Conservation (phyloP, 2,888 invertebrate genomes). For the Epinotia brunnichana region DNA sequence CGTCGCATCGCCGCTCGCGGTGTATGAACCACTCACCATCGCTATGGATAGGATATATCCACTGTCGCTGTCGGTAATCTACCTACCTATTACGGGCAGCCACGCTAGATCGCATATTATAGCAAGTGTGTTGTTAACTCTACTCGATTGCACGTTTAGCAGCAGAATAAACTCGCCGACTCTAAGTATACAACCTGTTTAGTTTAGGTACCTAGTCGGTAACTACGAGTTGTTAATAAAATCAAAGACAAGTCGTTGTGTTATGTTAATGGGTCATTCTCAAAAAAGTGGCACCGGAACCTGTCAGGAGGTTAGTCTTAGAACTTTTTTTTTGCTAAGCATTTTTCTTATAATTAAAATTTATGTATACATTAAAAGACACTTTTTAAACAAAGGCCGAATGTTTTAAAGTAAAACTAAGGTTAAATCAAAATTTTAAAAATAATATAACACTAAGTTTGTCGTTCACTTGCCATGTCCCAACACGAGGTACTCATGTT, state of each 20-base stretch:
- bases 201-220: neutral
- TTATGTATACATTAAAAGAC: no score
- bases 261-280: no score
- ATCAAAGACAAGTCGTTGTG: conserved; percentile 9
- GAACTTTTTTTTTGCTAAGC: no score
- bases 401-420: no score
- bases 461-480: no score
- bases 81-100: neutral
- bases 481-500: no score
- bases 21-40: conserved; percentile 13
- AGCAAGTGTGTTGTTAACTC: conserved; percentile 11
- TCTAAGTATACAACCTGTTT: conserved; percentile 23
- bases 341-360: no score
- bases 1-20: conserved; percentile 7
- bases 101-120: neutral
- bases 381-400: no score
- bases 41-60: neutral
- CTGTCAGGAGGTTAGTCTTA: no score
- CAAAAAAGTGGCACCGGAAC: no score
- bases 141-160: conserved; percentile 24
- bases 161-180: conserved; percentile 6
- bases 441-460: no score
- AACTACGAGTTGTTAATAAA: conserved; percentile 6
- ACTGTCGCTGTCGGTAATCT: conserved; percentile 17
- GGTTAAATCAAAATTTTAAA: no score